Evolutionary conservation across 2,113 vertebrate genomes (phyloP).

Genomic region (Hippolais icterina): DNA sequence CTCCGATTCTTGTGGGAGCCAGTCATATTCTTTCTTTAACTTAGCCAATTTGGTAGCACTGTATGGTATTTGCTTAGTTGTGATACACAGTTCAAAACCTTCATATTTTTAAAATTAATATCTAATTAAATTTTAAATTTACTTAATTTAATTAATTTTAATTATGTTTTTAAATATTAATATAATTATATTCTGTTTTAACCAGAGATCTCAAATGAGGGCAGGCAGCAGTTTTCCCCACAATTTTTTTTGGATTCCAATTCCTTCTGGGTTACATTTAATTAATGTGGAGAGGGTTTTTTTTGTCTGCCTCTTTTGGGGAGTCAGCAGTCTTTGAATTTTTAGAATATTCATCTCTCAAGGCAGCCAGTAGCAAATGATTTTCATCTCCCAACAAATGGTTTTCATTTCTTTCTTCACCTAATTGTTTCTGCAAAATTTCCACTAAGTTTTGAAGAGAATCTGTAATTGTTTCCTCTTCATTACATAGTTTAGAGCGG

Average conservation of each 20-base stretch:
- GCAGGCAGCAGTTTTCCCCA: neutral
- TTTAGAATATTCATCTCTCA: neutral
- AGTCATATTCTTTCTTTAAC: neutral
- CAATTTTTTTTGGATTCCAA: neutral
- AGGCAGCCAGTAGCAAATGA: no score
- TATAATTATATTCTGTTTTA: neutral
- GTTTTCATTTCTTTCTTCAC: neutral
- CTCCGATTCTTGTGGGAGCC: neutral
- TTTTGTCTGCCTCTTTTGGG: no score
- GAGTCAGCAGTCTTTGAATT: neutral
- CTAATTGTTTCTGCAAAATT: neutral
- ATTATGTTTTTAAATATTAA: neutral
- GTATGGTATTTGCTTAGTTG: neutral
- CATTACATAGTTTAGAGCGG: rapidly evolving
- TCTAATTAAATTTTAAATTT: no score
- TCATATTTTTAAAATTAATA: no score
- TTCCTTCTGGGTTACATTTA: neutral
- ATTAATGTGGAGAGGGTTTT: no score
- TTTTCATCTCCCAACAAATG: no score
- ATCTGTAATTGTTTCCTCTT: no score
- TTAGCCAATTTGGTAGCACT: neutral
- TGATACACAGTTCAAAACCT: neutral
- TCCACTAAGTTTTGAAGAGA: neutral
- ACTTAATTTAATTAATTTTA: no score
- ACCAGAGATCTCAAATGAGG: neutral